These are phyloP conservation scores for Caenorhabditis japonica DNA, from an alignment of 2,888 invertebrate genomes.

Conservation along the genomic window DNA sequence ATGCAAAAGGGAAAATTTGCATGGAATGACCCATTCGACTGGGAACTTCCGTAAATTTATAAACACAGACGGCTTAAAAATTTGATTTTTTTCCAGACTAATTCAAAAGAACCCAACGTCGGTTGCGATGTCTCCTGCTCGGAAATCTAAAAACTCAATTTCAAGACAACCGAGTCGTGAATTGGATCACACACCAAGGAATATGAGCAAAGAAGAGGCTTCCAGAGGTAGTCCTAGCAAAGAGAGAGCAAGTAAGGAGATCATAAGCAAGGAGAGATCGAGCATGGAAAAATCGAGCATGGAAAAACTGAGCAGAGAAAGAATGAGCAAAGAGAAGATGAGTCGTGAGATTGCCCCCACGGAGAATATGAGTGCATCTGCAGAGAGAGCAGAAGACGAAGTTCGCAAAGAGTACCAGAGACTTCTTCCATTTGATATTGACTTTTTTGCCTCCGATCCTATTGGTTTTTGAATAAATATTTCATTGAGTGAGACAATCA, in stretches of 20 bases:
- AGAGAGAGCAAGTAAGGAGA: background rate
- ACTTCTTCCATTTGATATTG: conserved; percentile 41
- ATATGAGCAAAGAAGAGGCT: no score
- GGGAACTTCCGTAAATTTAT: conserved; percentile 22
- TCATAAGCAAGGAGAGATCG: conserved; percentile 13
- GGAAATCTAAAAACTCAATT: no score
- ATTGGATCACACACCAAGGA: no score
- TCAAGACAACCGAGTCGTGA: no score
- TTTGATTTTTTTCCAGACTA: background rate
- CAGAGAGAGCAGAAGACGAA: conserved; percentile 19
- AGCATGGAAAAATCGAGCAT: conserved; percentile 7
- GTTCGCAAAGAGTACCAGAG: conserved; percentile 11
- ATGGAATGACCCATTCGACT: conserved; percentile 53
- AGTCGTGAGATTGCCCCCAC: background rate
- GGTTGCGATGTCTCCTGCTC: no score
- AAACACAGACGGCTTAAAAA: background rate
- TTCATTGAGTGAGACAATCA: no score
- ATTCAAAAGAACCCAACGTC: no score
- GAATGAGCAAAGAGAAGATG: conserved; percentile 15
- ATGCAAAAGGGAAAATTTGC: conserved; percentile 61
- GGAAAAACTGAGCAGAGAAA: conserved; percentile 21
- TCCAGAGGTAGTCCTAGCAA: no score
- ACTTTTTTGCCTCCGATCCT: conserved; percentile 38
- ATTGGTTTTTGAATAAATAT: conserved; percentile 45
- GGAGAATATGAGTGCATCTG: conserved; percentile 18